Evolutionary conservation across 1,140 invertebrate genomes (phyloP).

Genomic region (Drosophila serrata): DNA sequence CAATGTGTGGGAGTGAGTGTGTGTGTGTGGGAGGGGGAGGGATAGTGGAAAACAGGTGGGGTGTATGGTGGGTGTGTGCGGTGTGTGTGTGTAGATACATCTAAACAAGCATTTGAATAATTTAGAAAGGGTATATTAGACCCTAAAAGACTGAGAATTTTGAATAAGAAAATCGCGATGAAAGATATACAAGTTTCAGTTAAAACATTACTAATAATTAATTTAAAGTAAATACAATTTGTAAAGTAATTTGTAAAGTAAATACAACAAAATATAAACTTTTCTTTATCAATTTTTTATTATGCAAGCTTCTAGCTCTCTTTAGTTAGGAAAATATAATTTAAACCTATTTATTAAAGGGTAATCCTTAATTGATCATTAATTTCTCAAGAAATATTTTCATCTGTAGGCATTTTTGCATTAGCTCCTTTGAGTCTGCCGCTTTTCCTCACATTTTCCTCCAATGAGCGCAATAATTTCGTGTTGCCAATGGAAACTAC

Average conservation of each 20-base stretch:
- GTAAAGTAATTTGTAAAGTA: no score
- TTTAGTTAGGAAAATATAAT: not conserved
- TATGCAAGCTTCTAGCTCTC: not conserved
- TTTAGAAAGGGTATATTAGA: slow-evolving; percentile 20
- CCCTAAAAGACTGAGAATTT: not conserved
- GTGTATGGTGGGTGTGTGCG: not conserved
- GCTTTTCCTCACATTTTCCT: slow-evolving; percentile 11
- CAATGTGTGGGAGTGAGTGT: slow-evolving; percentile 40
- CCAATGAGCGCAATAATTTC: slow-evolving; percentile 21
- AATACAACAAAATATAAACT: not conserved
- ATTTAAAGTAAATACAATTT: not conserved
- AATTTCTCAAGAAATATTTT: not conserved
- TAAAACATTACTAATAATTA: no score
- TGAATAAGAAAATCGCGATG: not conserved
- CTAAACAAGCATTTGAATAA: slow-evolving; percentile 17
- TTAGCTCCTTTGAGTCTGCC: slow-evolving; percentile 15
- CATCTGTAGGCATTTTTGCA: not conserved
- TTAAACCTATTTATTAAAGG: not conserved
- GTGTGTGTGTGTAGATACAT: slow-evolving; percentile 12
- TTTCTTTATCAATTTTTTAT: not conserved
- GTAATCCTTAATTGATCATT: not conserved
- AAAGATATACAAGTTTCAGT: not conserved
- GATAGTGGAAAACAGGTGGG: slow-evolving; percentile 33
- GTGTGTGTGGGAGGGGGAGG: not conserved
- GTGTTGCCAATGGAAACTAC: slow-evolving; percentile 39